Conservation (phyloP, 2,797 vertebrate genomes). For the Manis crassicaudata region DNA sequence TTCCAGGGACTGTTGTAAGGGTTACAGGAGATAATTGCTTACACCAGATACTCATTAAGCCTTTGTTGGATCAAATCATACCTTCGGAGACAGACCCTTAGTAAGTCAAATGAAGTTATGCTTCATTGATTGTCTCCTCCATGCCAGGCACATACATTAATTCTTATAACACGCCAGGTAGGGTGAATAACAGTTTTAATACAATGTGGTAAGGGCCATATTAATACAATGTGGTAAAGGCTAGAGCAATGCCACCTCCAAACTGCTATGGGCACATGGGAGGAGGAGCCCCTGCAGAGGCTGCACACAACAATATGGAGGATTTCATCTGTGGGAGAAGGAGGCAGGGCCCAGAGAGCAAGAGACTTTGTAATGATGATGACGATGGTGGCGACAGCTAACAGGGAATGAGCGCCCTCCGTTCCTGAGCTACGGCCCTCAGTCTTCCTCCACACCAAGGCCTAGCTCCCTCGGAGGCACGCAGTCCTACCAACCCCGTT, state of each 20-base stretch:
- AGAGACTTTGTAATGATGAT: background rate
- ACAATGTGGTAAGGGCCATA: background rate
- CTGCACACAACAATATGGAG: background rate
- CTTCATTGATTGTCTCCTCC: background rate
- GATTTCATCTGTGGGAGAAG: too few species aligned
- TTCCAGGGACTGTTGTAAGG: background rate
- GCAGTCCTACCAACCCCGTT: background rate
- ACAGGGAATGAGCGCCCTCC: too few species aligned
- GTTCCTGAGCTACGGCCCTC: too few species aligned
- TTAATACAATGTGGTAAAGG: background rate
- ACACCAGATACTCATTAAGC: background rate
- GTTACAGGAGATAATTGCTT: background rate
- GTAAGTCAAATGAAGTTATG: background rate
- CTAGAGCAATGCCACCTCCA: background rate
- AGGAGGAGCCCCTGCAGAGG: background rate
- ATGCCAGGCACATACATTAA: background rate
- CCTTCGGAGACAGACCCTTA: background rate
- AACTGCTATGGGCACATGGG: background rate
- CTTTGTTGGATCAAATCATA: background rate
- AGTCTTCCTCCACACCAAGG: background rate
- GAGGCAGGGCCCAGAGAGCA: background rate
- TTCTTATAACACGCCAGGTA: background rate
- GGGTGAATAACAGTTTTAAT: background rate
- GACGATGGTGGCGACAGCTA: too few species aligned
- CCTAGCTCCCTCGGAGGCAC: background rate